Evolutionary conservation across 2,113 vertebrate genomes (phyloP), one percentile per base, ranked within the genome.

Genomic region (Bombycilla garrulus): DNA sequence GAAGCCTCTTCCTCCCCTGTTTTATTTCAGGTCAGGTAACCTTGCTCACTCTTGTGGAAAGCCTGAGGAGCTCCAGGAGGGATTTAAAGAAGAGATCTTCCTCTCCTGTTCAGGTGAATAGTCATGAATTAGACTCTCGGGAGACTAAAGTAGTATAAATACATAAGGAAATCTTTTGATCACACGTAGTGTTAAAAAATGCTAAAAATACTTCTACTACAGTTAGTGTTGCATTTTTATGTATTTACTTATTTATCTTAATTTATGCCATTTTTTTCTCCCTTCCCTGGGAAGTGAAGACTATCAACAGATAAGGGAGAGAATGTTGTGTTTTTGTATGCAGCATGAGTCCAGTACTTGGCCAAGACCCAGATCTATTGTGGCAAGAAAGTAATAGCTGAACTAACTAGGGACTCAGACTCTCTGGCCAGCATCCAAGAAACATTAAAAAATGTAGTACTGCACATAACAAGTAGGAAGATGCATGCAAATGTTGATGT

Each of bases 321-420:
- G 56, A 88, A 95, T 96, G 97, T 86, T 95, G 47, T 69, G 38
- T 0, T 97, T 98, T 97, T 94, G 97, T 96, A 98, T 98, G 97
- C 98, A 97, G 88, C 95, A 93, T 96, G 96, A 98, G 97, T 98
- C 96, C 95, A 95, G 92, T 96, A 96, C 95, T 98, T 98, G 98
- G 98, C 97, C 13, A 94, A 96, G 88, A 91, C 88, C 97, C 98
- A 98, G 96, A 97, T 97, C 97, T 98, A 97, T 97, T 98, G 98
- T 98, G 97, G 97, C 24, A 95, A 97, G 97, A 97, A 98, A 98
- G 97, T 98, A 98, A 98, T 98, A 98, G 97, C 98, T 98, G 97
- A 98, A 98, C 97, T 98, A 98, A 98, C 97, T 83, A 97, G 97
- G 97, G 98, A 98, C 96, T 96, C 97, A 97, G 98, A 97, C 97